Base-by-base conservation (phyloP, 1,140 invertebrate species). In the Drosophila simulans region DNA sequence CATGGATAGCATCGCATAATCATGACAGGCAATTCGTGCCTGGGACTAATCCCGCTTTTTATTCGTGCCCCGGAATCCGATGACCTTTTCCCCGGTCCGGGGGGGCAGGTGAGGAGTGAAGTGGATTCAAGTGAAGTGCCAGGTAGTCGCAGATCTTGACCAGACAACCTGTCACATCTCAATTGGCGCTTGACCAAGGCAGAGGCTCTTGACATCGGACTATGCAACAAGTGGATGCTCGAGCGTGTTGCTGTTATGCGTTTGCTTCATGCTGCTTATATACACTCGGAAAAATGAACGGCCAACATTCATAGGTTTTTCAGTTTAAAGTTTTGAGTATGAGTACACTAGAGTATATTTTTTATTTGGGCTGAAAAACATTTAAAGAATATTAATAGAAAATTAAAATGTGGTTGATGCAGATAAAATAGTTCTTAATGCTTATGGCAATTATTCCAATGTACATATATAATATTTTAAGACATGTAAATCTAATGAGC, bases 121-220 rank as follows among this genome's bases (percentile, higher is more conserved):
- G 51, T 31, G 10, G 11, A 42, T 25, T 25, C 7, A 10, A 39
- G 40, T 35, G 17, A 12, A 63, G 59, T 49, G 8, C 15, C 58
- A 22, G 57, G 46, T 73, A 22, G 39, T n/a, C 27, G 59, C 40
- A 46, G 31, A 40, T 42, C 68, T 68, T 56, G 59, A 48, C 71
- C 71, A 48, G 48, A 66, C 72, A 66, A 58, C 71, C 60, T 66
- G 71, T 66, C 72, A 53, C 72, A 76, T 66, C 71, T 76, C 72
- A 76, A 76, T 76, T 76, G 54, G 40, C 53, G 72, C 71, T 66
- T 76, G 59, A 76, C 48, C 72, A 35, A 31, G 17, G 37, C 51
- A 31, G 48, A 69, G 69, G 69, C 69, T 72, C 54, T 52, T 71
- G 54, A 37, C 53, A 17, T 27, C 54, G 20, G 34, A 17, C 4